These are phyloP conservation scores for Pseudopodoces humilis DNA, from an alignment of 2,113 vertebrate species.

Conservation along the genomic window DNA sequence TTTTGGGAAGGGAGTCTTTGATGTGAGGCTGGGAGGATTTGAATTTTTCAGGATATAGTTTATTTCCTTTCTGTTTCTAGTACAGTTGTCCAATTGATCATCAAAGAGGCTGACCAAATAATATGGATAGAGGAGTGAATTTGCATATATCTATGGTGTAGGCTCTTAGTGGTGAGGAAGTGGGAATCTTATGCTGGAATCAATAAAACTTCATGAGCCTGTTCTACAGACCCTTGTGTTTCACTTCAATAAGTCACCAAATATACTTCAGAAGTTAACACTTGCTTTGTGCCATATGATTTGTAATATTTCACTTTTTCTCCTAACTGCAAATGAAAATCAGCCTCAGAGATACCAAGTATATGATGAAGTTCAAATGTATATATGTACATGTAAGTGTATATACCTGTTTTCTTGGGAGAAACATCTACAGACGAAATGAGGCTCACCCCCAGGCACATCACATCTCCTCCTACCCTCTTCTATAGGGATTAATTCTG, in stretches of 20 bases:
- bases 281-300: background rate
- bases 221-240: rapidly evolving
- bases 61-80: background rate
- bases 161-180: background rate
- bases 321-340: background rate
- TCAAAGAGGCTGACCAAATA: background rate
- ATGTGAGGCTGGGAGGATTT: background rate
- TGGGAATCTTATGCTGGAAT: background rate
- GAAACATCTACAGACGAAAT: background rate
- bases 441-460: background rate
- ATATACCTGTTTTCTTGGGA: background rate
- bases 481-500: background rate
- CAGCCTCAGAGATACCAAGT: background rate
- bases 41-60: background rate
- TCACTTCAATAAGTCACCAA: background rate
- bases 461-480: background rate
- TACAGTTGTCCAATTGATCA: background rate
- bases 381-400: background rate
- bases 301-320: background rate
- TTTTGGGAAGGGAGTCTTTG: background rate
- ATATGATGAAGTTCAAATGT: background rate
- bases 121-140: background rate
- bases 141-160: background rate
- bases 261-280: background rate
- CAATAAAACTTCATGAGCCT: background rate